A percentile compares a stretch with the other conserved stretches of the same genome.
phyloP scores from a whole-genome alignment of 2,797 vertebrate genomes.

The Danio albolineatus region DNA sequence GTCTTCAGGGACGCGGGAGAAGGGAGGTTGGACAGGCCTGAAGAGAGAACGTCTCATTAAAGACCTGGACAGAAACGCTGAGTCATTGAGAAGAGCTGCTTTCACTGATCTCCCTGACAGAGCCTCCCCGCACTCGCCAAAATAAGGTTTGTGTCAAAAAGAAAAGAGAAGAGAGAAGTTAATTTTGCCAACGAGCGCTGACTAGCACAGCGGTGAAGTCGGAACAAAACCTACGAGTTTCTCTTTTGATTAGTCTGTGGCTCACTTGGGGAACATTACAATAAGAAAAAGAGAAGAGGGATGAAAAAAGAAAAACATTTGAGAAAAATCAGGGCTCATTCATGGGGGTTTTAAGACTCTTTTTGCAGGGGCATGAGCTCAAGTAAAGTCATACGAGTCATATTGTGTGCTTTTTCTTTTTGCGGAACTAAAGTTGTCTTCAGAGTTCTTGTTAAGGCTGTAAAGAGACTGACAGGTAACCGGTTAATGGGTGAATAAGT shows the following conservation, averaged over 20 bases:
- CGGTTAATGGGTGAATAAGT: neutral
- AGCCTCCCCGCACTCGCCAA: neutral
- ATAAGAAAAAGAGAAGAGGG: neutral
- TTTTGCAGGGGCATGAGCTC: neutral
- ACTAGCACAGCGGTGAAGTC: conserved; percentile 19
- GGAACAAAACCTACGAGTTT: conserved; percentile 22
- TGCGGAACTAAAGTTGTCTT: neutral
- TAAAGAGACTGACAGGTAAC: neutral
- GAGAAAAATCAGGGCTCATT: no score
- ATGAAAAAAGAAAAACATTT: no score
- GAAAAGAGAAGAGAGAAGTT: neutral
- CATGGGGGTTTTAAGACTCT: neutral
- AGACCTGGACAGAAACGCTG: conserved; percentile 63
- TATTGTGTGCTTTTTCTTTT: neutral
- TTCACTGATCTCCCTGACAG: conserved; percentile 7
- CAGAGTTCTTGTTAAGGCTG: neutral
- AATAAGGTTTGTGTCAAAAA: neutral
- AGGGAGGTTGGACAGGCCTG: conserved; percentile 65
- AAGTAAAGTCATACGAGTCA: neutral
- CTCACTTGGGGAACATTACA: conserved; percentile 25
- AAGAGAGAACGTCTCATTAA: conserved; percentile 69
- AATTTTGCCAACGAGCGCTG: conserved; percentile 21
- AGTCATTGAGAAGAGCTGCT: conserved; percentile 61
- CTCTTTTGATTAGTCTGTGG: conserved; percentile 13
- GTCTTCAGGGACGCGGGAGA: conserved; percentile 61